Evolutionary conservation across 2,888 invertebrate species (phyloP), one percentile per base, ranked within the genome.

Genomic region (Chaetoderma sp.): DNA sequence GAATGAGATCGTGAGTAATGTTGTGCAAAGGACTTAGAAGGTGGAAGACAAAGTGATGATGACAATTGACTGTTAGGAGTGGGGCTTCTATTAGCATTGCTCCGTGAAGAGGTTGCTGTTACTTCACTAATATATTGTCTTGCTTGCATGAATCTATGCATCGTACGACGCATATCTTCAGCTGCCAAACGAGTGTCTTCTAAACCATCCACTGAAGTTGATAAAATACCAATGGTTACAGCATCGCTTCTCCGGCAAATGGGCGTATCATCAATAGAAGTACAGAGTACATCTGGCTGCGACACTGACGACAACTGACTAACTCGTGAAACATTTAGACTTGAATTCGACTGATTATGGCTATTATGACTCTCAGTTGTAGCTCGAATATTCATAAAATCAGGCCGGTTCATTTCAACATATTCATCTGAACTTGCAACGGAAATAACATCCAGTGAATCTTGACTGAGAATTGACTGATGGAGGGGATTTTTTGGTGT

Each of bases 301-400:
- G 92, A 91, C 89, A 91, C 90, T 2, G 91, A 91, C 4, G 57
- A 65, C 44, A 78, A 78, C 49, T 79, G 78, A 65, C 74, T 77
- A 47, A 71, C 76, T 18, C 73, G 66, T 0, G 78, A 78, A 16
- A 64, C 72, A 45, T 76, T 76, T n/a, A 71, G 21, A 36, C 36
- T 33, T 6, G 18, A 18, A 18, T 52, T 13, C 23, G 62, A 16
- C 36, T 28, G 13, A 3, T n/a, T 10, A 28, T n/a, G 32, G n/a
- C 32, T 28, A n/a, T n/a, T n/a, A n/a, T n/a, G n/a, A n/a, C n/a
- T n/a, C n/a, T n/a, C n/a, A 5, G 32, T 32, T 8, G 32, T 28
- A 18, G 52, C 4, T 32, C 23, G 32, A n/a, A n/a, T n/a, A n/a
- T n/a, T n/a, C n/a, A n/a, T n/a, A n/a, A n/a, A n/a, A n/a, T n/a